Percentiles rank a stretch among this genome's conserved stretches.
These are phyloP conservation scores for Heliconius melpomene DNA, from an alignment of 1,140 invertebrate genomes.

Conservation along the genomic window DNA sequence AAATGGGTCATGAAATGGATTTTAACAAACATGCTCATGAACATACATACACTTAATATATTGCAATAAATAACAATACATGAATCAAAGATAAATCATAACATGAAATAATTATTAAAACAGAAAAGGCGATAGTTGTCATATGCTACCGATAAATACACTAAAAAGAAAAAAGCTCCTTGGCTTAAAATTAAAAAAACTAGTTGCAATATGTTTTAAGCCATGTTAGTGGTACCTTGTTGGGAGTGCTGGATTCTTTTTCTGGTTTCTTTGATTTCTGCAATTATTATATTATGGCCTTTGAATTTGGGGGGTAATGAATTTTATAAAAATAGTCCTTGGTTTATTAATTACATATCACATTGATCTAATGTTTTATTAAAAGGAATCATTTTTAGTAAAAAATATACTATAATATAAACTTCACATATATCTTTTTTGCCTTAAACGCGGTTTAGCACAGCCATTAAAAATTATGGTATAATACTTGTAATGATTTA, in stretches of 20 bases:
- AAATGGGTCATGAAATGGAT: constrained; percentile 15
- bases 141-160: constrained; percentile 23
- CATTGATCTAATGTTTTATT: background rate
- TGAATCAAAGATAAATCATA: background rate
- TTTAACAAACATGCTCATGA: background rate
- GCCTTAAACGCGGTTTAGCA: no score
- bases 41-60: background rate
- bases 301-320: constrained; percentile 6
- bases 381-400: background rate
- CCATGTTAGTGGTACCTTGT: constrained; percentile 71
- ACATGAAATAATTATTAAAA: constrained; percentile 2
- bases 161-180: background rate
- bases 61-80: background rate
- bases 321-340: background rate
- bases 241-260: constrained; percentile 75
- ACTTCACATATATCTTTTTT: no score
- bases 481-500: background rate
- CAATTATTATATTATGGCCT: constrained; percentile 56
- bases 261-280: constrained; percentile 81
- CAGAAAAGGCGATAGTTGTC: constrained; percentile 1
- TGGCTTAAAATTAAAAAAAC: constrained; percentile 38
- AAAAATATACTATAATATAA: no score
- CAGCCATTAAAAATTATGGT: no score
- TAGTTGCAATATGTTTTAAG: constrained; percentile 24
- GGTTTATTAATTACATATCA: background rate